Conservation (phyloP, 30 jellyfish, hydroid and myxozoan species). For the Turritopsis dohrnii region DNA sequence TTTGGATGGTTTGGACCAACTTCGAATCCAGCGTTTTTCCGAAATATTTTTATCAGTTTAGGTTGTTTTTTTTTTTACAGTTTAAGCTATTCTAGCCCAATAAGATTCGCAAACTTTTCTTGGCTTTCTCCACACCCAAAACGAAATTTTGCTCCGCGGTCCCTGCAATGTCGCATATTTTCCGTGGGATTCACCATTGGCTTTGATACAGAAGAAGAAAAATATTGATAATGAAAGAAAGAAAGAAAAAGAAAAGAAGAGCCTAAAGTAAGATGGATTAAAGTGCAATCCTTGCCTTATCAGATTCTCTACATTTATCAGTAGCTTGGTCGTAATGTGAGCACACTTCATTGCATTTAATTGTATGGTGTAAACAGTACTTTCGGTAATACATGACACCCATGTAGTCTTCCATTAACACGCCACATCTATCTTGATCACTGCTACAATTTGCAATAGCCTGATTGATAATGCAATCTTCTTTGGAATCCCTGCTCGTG, state of each 20-base stretch:
- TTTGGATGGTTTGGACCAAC: no score
- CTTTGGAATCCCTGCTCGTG: not conserved
- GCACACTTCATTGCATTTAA: slow-evolving; percentile 1
- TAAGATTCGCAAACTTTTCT: no score
- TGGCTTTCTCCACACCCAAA: no score
- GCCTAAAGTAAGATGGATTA: not conserved
- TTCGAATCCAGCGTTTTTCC: no score
- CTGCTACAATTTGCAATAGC: not conserved
- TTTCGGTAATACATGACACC: not conserved
- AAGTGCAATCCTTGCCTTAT: not conserved
- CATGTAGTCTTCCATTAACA: not conserved
- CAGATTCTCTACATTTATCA: not conserved
- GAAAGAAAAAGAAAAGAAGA: not conserved
- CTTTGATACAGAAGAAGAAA: no score
- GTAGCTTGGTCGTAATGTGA: not conserved
- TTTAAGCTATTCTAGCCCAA: no score
- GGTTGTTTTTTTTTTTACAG: no score
- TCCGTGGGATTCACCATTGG: no score
- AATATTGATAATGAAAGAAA: no score
- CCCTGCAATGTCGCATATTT: no score
- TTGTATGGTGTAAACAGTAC: slow-evolving; percentile 14
- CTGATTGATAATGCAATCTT: not conserved
- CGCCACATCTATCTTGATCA: slow-evolving; percentile 4
- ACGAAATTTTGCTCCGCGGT: no score
- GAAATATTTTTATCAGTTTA: no score